A percentile compares a stretch with the other conserved stretches of the same genome.
These are phyloP conservation scores for Hiodon tergisus DNA, from an alignment of 2,113 vertebrate genomes.

Conservation along the genomic window DNA sequence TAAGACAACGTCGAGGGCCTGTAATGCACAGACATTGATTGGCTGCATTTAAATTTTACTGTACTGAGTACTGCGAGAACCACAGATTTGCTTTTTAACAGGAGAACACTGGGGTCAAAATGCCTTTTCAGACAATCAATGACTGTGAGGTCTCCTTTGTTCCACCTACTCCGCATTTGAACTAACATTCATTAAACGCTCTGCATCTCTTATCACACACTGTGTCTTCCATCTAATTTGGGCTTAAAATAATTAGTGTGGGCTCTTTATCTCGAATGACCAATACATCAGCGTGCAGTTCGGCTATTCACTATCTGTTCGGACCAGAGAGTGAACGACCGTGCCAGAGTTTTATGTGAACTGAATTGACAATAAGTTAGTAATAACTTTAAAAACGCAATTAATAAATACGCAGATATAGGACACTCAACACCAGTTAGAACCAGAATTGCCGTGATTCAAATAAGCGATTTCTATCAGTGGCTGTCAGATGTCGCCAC, in stretches of 20 bases:
- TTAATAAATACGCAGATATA: no score
- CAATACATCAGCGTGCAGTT: conserved; percentile 32
- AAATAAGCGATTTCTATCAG: no score
- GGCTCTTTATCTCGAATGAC: conserved; percentile 43
- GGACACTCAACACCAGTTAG: no score
- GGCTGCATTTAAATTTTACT: background rate
- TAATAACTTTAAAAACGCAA: no score
- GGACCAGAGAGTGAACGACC: conserved; percentile 14
- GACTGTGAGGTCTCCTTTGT: no score
- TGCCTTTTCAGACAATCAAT: background rate
- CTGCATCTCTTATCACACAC: conserved; percentile 25
- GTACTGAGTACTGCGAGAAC: background rate
- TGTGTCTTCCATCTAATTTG: conserved; percentile 18
- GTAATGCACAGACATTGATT: no score
- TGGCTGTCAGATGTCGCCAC: no score
- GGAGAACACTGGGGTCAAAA: background rate
- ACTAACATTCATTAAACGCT: conserved; percentile 35
- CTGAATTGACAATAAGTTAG: background rate
- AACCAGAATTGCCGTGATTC: no score
- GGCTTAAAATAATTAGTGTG: conserved; percentile 36
- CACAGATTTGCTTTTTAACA: background rate
- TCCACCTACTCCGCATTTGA: no score
- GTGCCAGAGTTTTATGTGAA: conserved; percentile 28
- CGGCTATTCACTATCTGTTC: conserved; percentile 16
- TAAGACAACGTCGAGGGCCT: no score